These are phyloP conservation scores for Carcinoscorpius rotundicauda DNA, from an alignment of 1,140 invertebrate species.

Conservation along the genomic window DNA sequence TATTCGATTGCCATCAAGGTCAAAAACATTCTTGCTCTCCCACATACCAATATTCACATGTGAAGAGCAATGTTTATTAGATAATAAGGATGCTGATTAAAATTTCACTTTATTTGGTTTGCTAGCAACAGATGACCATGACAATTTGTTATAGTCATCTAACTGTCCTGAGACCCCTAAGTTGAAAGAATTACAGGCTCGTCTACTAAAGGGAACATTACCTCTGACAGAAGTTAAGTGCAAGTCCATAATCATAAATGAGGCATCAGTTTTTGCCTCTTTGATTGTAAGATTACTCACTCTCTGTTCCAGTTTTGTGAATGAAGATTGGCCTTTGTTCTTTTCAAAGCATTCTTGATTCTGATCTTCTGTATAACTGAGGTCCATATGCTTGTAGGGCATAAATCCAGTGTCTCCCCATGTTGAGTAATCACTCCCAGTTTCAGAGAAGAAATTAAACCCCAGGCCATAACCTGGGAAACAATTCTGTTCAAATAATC, in stretches of 20 bases:
- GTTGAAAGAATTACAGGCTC: background rate
- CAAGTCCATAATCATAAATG: constrained; percentile 15
- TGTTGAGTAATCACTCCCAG: constrained; percentile 62
- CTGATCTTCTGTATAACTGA: constrained; percentile 51
- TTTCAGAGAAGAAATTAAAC: constrained; percentile 74
- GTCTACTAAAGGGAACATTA: constrained; percentile 13
- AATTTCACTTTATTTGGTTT: constrained; percentile 83
- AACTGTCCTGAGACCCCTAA: constrained; percentile 15
- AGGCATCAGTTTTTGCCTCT: constrained; percentile 17
- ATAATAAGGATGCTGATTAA: constrained; percentile 59
- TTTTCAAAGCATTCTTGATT: constrained; percentile 41
- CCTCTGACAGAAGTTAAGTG: constrained; percentile 13
- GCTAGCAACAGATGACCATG: constrained; percentile 92
- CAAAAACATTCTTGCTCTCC: constrained; percentile 49
- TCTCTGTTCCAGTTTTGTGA: constrained; percentile 28
- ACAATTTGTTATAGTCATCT: constrained; percentile 69
- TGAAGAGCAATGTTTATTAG: constrained; percentile 59
- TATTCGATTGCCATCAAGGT: constrained; percentile 25
- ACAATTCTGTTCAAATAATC: constrained; percentile 50
- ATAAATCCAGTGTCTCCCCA: constrained; percentile 43
- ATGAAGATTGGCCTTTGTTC: constrained; percentile 19
- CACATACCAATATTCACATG: constrained; percentile 75
- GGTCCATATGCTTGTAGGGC: constrained; percentile 27
- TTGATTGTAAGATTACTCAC: constrained; percentile 27
- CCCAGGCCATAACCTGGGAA: constrained; percentile 38